Conservation (phyloP, 2,113 vertebrate genomes). For the Heterotilapia buettikoferi region DNA sequence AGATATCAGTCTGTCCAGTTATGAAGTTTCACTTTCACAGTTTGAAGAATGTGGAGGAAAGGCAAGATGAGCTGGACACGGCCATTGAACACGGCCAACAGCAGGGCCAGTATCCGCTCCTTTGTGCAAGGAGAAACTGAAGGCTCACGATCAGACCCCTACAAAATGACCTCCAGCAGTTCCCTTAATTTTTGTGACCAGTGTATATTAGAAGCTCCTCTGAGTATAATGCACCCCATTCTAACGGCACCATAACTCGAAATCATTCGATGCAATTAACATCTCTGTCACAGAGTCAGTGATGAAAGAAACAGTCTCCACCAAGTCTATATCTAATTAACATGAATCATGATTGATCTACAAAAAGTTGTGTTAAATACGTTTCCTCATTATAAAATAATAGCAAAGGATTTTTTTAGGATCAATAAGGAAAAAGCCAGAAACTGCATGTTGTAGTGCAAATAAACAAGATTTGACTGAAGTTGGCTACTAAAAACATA, state of each 20-base stretch:
- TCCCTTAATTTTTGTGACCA: neutral
- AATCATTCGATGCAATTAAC: neutral
- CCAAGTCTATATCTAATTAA: neutral
- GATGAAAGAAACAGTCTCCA: neutral
- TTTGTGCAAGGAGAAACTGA: neutral
- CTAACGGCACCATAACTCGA: neutral
- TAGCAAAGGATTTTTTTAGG: neutral
- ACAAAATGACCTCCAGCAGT: neutral
- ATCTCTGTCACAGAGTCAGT: neutral
- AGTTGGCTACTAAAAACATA: neutral
- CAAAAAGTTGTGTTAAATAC: neutral
- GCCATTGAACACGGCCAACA: rapidly evolving
- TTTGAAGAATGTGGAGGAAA: neutral
- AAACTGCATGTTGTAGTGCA: neutral
- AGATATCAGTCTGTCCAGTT: neutral
- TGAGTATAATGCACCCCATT: neutral
- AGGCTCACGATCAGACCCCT: neutral
- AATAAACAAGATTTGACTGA: neutral
- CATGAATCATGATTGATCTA: neutral
- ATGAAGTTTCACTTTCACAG: neutral
- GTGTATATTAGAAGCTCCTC: neutral
- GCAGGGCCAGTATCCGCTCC: neutral
- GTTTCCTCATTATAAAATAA: neutral
- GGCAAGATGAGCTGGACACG: neutral
- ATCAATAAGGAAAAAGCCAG: neutral